Evolutionary conservation across 2,888 invertebrate species (phyloP), one percentile per base, ranked within the genome.

Genomic region (Chloroclystis v-ata): DNA sequence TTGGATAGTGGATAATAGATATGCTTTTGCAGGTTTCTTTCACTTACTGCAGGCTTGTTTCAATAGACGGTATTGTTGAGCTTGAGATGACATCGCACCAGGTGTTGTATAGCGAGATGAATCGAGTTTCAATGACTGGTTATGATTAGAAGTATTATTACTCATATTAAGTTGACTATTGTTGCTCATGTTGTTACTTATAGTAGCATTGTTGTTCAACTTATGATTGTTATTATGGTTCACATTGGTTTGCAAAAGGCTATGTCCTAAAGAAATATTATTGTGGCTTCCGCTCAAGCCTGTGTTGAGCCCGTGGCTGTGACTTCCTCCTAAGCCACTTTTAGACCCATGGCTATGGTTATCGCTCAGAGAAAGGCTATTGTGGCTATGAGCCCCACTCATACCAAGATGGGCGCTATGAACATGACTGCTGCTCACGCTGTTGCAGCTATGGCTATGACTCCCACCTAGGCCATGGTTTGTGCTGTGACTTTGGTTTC

Each of bases 21-120:
- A 4, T 16, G 33, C 14, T 8, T n/a, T 9, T 32, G 33, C 33
- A n/a, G 16, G 35, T 10, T 11, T 14, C 10, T 20, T 35, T 35
- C 28, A 85, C 86, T 86, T 78, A 85, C 85, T 77, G 57, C 78
- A 54, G 5, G 43, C 24, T 75, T 80, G 84, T 49, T 79, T 67
- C 60, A 82, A 61, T 39, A 82, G 65, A 54, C 81, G 70, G 63
- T 79, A 84, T 67, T 76, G 82, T 57, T 49, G 57, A 50, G 59
- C 42, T 49, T 77, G 79, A 47, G 83, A 72, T 33, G 79, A 74
- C 66, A 71, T 69, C 67, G 74, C 72, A n/a, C n/a, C n/a, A n/a
- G n/a, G n/a, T n/a, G 69, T 73, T 35, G 78, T 68, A 58, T 73
- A 84, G 14, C 82, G 79, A 49, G 77, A 63, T 30, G 75, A 8